These are phyloP conservation scores for Castor canadensis DNA, from an alignment of 2,113 vertebrate genomes.

Conservation along the genomic window DNA sequence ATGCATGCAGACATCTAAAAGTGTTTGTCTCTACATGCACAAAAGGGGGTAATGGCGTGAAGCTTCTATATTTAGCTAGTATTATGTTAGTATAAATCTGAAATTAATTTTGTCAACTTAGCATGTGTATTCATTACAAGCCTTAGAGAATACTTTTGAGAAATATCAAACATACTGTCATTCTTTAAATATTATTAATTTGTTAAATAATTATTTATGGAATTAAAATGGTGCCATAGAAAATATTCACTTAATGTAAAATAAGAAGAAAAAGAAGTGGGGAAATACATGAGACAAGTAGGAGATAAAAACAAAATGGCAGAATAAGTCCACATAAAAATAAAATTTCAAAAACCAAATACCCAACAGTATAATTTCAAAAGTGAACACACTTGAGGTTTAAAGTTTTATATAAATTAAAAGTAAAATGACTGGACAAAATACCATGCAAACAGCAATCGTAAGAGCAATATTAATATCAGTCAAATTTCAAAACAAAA, in stretches of 20 bases:
- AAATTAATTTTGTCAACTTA: not conserved
- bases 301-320: not conserved
- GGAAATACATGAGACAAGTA: not conserved
- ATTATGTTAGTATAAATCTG: not conserved
- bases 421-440: not conserved
- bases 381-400: not conserved
- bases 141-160: not conserved
- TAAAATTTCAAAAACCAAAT: not conserved
- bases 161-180: not conserved
- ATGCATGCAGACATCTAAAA: too few relatives aligned
- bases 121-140: not conserved
- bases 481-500: not conserved
- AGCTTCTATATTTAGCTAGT: not conserved
- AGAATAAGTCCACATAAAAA: not conserved
- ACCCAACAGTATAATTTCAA: not conserved
- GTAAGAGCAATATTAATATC: not conserved
- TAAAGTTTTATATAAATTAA: not conserved
- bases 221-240: not conserved
- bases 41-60: not conserved
- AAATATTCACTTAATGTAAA: not conserved
- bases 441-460: not conserved
- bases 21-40: not conserved
- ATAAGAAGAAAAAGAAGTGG: not conserved
- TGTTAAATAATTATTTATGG: not conserved
- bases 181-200: too few relatives aligned